These are phyloP conservation scores for Onychomys leucogaster DNA, from an alignment of 2,797 vertebrate species.

Conservation along the genomic window DNA sequence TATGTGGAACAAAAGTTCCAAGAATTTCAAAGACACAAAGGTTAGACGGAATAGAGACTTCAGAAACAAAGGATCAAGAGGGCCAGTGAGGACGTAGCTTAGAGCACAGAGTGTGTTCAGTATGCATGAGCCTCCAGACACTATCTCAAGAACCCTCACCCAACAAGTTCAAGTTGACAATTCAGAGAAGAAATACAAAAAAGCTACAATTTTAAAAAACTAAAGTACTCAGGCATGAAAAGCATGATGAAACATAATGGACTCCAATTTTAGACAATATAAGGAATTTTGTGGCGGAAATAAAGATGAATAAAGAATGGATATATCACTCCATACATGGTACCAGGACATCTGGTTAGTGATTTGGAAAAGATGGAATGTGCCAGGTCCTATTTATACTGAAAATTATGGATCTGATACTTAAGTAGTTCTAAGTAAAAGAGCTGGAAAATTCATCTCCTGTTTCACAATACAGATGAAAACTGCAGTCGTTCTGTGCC, in stretches of 20 bases:
- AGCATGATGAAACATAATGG: neutral
- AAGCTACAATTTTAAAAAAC: neutral
- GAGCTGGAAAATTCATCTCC: neutral
- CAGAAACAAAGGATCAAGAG: neutral
- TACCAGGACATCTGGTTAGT: neutral
- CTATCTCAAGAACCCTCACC: no score
- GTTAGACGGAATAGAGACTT: neutral
- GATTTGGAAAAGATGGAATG: slow-evolving; percentile 14
- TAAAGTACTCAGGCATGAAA: neutral
- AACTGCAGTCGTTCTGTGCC: neutral
- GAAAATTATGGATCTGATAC: neutral
- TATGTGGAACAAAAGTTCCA: neutral
- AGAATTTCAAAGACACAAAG: neutral
- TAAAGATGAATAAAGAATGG: neutral
- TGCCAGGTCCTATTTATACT: neutral
- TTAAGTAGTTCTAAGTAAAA: neutral
- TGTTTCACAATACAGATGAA: neutral
- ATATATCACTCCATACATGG: neutral
- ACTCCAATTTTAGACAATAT: neutral
- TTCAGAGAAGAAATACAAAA: slow-evolving; percentile 8
- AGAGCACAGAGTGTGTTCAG: no score
- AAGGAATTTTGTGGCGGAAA: neutral
- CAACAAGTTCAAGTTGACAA: neutral
- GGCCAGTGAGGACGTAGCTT: neutral
- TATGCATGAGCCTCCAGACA: no score